Percentiles rank a stretch among this genome's conserved stretches.
Evolutionary conservation across 2,113 vertebrate species (phyloP).

Genomic region (Pseudorhombus dupliciocellatus): DNA sequence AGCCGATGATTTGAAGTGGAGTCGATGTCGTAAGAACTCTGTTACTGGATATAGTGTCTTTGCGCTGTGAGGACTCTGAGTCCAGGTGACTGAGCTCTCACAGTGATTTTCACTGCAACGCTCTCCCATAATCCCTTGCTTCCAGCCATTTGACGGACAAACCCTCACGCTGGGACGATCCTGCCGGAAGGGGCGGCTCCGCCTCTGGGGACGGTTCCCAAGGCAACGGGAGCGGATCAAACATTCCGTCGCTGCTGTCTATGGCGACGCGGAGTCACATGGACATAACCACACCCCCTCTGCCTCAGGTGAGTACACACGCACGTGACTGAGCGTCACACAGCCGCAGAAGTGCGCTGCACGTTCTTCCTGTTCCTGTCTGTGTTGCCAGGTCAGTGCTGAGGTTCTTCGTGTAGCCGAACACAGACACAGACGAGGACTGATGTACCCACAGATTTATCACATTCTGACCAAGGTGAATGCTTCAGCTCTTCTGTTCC

Average conservation of each 20-base stretch:
- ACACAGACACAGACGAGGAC: slow-evolving; percentile 90
- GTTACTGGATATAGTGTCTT: too few relatives aligned
- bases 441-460: slow-evolving; percentile 94
- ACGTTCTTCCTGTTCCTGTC: neutral
- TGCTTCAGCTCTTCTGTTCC: too few relatives aligned
- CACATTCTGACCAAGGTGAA: slow-evolving; percentile 92
- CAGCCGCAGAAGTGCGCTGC: neutral
- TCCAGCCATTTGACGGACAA: slow-evolving; percentile 86
- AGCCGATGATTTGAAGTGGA: too few relatives aligned
- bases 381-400: slow-evolving; percentile 80
- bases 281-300: slow-evolving; percentile 92
- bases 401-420: slow-evolving; percentile 92
- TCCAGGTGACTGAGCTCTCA: too few relatives aligned
- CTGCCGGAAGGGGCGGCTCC: slow-evolving; percentile 73
- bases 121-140: neutral
- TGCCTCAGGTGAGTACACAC: slow-evolving; percentile 85
- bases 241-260: slow-evolving; percentile 91
- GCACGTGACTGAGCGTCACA: neutral
- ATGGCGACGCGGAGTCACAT: slow-evolving; percentile 93
- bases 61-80: too few relatives aligned
- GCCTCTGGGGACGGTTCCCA: slow-evolving; percentile 79
- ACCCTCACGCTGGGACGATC: slow-evolving; percentile 85
- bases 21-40: too few relatives aligned
- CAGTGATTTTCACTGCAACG: neutral
- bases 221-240: slow-evolving; percentile 82